Conservation (phyloP, 1,140 invertebrate genomes). For the Dufourea novaeangliae region DNA sequence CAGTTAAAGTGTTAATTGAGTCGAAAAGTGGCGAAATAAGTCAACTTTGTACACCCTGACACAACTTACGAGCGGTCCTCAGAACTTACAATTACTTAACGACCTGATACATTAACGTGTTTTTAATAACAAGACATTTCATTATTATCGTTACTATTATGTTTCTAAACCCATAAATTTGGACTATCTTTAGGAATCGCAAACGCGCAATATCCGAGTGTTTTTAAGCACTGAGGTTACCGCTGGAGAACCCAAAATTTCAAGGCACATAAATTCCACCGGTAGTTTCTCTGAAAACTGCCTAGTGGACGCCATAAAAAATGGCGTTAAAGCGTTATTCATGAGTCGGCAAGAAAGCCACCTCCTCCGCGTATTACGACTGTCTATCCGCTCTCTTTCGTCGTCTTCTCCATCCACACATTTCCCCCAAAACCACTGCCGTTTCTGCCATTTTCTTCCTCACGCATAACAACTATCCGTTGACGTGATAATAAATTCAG, state of each 20-base stretch:
- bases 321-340: constrained; percentile 59
- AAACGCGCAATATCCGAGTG: not conserved
- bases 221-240: not conserved
- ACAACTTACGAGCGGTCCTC: too few relatives aligned
- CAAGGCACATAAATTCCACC: constrained; percentile 18
- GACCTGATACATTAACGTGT: too few relatives aligned
- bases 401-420: not conserved
- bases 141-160: too few relatives aligned
- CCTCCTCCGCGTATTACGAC: constrained; percentile 18
- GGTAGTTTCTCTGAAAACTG: constrained; percentile 41
- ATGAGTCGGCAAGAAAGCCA: constrained; percentile 47
- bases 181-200: not conserved
- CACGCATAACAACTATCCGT: constrained; percentile 73
- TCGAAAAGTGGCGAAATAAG: too few relatives aligned
- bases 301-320: constrained; percentile 45
- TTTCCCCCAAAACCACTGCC: constrained; percentile 7
- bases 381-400: not conserved
- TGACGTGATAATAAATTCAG: constrained; percentile 76
- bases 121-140: too few relatives aligned
- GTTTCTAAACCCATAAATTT: too few relatives aligned
- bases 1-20: too few relatives aligned
- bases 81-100: too few relatives aligned
- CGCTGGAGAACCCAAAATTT: not conserved
- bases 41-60: too few relatives aligned
- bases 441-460: constrained; percentile 62